These are phyloP conservation scores for Hydropsyche betteni DNA, from an alignment of 2,888 invertebrate species.

Conservation along the genomic window DNA sequence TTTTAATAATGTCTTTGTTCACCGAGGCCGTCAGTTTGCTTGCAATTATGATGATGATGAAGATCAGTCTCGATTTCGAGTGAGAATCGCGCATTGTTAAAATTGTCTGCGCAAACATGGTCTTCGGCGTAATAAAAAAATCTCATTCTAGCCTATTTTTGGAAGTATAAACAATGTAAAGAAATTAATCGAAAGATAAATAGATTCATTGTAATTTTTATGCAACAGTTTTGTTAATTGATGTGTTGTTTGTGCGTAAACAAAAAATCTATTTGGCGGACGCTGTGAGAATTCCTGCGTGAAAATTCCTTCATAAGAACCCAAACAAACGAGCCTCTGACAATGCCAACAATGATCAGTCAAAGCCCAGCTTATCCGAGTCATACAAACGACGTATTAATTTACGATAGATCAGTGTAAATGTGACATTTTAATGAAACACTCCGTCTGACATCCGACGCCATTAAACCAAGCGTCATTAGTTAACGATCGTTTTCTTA, in stretches of 20 bases:
- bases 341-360: too few relatives aligned
- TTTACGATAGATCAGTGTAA: background rate
- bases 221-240: slow-evolving; percentile 9
- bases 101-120: slow-evolving; percentile 8
- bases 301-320: too few relatives aligned
- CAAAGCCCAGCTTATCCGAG: background rate
- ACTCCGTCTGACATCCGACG: background rate
- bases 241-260: slow-evolving; percentile 13
- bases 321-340: too few relatives aligned
- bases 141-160: slow-evolving; percentile 3
- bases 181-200: background rate
- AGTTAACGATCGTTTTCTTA: slow-evolving; percentile 13
- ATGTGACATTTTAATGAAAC: slow-evolving; percentile 5
- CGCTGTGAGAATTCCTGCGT: too few relatives aligned
- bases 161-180: background rate
- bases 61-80: slow-evolving; percentile 33
- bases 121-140: slow-evolving; percentile 10
- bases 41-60: slow-evolving; percentile 3
- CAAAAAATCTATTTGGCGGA: background rate
- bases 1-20: slow-evolving; percentile 49
- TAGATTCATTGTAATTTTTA: slow-evolving; percentile 13
- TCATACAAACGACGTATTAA: background rate
- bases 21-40: slow-evolving; percentile 14
- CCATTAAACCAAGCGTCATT: slow-evolving; percentile 9
- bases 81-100: slow-evolving; percentile 28